These are phyloP conservation scores for Dynastes tityus DNA, from an alignment of 2,888 invertebrate species.

Conservation along the genomic window DNA sequence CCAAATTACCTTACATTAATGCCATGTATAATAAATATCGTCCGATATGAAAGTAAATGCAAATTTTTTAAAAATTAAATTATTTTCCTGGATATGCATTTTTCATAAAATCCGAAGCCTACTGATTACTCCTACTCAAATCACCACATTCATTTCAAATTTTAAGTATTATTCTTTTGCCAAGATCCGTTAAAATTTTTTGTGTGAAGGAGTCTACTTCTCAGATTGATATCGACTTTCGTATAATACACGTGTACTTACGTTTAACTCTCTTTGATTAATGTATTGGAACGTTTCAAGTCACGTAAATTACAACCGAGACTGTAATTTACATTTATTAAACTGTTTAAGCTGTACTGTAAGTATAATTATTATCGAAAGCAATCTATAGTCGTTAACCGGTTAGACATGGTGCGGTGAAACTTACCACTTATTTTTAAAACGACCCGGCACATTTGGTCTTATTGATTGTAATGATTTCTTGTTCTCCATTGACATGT, in stretches of 20 bases:
- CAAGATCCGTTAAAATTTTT: too few relatives aligned
- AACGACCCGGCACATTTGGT: slow-evolving; percentile 29
- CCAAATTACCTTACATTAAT: too few relatives aligned
- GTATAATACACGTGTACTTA: not conserved
- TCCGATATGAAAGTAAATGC: too few relatives aligned
- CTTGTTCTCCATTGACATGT: slow-evolving; percentile 34
- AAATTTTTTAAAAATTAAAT: too few relatives aligned
- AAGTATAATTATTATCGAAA: slow-evolving; percentile 35
- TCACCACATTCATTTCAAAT: too few relatives aligned
- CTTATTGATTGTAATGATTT: slow-evolving; percentile 40
- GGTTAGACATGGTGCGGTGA: slow-evolving; percentile 2
- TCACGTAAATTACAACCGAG: slow-evolving; percentile 11
- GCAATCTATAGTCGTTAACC: slow-evolving; percentile 1
- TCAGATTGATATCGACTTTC: too few relatives aligned
- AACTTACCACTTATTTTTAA: slow-evolving; percentile 31
- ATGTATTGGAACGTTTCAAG: not conserved
- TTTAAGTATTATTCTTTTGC: too few relatives aligned
- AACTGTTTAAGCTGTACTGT: slow-evolving; percentile 25
- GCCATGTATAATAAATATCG: too few relatives aligned
- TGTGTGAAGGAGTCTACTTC: too few relatives aligned
- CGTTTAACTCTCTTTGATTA: not conserved
- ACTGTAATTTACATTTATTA: slow-evolving; percentile 13
- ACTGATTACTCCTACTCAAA: too few relatives aligned
- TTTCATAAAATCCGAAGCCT: too few relatives aligned
- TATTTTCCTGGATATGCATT: too few relatives aligned